These are phyloP conservation scores for Parnassius mnemosyne DNA, from an alignment of 2,888 invertebrate genomes.

Conservation along the genomic window DNA sequence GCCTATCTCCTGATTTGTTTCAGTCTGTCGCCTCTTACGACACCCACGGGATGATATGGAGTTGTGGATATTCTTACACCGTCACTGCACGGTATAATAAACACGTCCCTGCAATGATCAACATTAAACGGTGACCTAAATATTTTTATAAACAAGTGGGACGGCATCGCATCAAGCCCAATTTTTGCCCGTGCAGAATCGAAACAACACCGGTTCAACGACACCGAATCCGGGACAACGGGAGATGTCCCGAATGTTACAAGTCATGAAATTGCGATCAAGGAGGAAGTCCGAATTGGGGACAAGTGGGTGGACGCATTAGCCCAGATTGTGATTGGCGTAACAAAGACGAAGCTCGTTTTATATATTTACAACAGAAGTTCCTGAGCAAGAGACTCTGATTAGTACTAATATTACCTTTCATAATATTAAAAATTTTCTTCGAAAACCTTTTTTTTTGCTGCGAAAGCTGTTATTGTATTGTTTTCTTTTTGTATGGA, in stretches of 20 bases:
- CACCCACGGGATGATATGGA: too few species aligned
- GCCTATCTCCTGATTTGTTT: too few species aligned
- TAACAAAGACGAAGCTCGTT: not conserved
- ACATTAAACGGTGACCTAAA: slow-evolving; percentile 12
- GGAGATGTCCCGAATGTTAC: slow-evolving; percentile 18
- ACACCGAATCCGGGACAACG: slow-evolving; percentile 18
- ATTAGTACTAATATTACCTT: too few species aligned
- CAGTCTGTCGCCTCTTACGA: too few species aligned
- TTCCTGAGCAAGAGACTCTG: too few species aligned
- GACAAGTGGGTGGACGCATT: slow-evolving; percentile 20
- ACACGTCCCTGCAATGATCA: not conserved
- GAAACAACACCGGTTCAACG: slow-evolving; percentile 20
- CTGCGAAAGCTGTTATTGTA: too few species aligned
- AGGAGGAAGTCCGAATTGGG: slow-evolving; percentile 22
- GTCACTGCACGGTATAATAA: too few species aligned
- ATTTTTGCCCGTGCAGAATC: slow-evolving; percentile 13
- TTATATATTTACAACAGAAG: not conserved
- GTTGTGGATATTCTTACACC: too few species aligned
- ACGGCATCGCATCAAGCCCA: slow-evolving; percentile 13
- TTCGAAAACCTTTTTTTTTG: too few species aligned
- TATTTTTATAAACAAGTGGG: slow-evolving; percentile 1
- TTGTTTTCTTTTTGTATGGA: too few species aligned
- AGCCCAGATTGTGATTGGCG: slow-evolving; percentile 11
- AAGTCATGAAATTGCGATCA: slow-evolving; percentile 11
- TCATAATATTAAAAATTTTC: too few species aligned